These are phyloP conservation scores for Daboia siamensis DNA, from an alignment of 2,113 vertebrate species.

Conservation along the genomic window DNA sequence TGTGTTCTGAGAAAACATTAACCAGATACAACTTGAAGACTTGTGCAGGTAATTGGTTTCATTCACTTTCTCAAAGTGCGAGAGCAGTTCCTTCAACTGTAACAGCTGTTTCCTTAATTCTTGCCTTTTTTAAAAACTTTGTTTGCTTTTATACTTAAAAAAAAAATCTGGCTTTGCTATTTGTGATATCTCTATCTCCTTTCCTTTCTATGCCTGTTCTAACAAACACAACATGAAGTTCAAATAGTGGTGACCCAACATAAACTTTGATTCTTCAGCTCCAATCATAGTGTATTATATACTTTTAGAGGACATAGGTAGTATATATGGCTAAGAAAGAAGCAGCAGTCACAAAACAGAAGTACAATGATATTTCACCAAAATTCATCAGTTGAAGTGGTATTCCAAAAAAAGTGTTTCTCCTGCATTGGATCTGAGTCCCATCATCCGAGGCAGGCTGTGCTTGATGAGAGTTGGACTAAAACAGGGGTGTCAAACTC, in stretches of 20 bases:
- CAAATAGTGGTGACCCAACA: slow-evolving; percentile 23
- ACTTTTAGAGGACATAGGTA: not conserved
- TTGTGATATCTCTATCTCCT: slow-evolving; percentile 23
- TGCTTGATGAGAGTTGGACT: not conserved
- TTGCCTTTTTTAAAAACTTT: not conserved
- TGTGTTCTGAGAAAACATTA: slow-evolving; percentile 30
- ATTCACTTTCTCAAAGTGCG: slow-evolving; percentile 20
- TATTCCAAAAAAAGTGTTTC: not conserved
- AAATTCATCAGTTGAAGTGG: not conserved
- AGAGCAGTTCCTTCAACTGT: slow-evolving; percentile 30
- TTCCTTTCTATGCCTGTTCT: slow-evolving; percentile 17
- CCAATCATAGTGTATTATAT: not conserved
- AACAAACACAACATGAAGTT: not conserved
- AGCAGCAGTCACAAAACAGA: not conserved
- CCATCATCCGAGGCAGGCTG: not conserved
- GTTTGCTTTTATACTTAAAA: not conserved
- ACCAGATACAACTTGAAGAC: slow-evolving; percentile 21
- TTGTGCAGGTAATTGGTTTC: slow-evolving; percentile 35
- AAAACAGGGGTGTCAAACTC: not conserved
- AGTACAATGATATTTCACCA: not conserved
- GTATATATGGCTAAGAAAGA: not conserved
- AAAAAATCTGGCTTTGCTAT: slow-evolving; percentile 38
- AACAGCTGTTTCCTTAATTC: slow-evolving; percentile 28
- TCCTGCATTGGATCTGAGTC: not conserved
- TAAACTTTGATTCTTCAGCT: slow-evolving; percentile 16